A percentile compares a stretch with the other conserved stretches of the same genome.
Conservation (phyloP, 2,797 vertebrate genomes). For the Arctocebus calabarensis region DNA sequence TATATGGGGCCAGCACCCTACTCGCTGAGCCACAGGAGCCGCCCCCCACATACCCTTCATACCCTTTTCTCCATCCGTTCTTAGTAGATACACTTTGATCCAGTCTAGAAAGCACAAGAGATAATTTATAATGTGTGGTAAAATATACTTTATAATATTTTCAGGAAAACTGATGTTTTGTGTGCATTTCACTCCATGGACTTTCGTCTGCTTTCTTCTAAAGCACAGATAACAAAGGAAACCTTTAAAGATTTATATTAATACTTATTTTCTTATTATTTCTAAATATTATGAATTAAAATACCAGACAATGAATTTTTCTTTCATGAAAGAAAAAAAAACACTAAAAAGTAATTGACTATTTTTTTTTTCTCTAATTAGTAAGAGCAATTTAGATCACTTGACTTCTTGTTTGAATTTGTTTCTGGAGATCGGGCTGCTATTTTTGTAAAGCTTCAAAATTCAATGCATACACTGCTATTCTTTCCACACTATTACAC, state of each 20-base stretch:
- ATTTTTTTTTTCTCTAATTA: neutral
- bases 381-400: neutral
- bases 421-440: conserved; percentile 36
- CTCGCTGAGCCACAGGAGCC: no score
- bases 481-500: conserved; percentile 60
- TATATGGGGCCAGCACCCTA: no score
- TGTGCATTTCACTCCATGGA: neutral
- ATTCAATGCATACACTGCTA: neutral
- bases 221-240: neutral
- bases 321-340: neutral
- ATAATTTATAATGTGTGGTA: neutral
- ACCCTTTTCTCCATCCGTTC: neutral
- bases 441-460: conserved; percentile 35
- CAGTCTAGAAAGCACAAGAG: neutral
- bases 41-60: no score
- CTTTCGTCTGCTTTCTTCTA: neutral
- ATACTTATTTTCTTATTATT: neutral
- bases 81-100: neutral
- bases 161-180: neutral
- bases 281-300: neutral
- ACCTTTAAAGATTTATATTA: neutral
- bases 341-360: neutral
- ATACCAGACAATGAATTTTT: conserved; percentile 11
- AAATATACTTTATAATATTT: neutral
- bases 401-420: conserved; percentile 26